Evolutionary conservation across 2,113 vertebrate genomes (phyloP).

Genomic region (Solea solea): DNA sequence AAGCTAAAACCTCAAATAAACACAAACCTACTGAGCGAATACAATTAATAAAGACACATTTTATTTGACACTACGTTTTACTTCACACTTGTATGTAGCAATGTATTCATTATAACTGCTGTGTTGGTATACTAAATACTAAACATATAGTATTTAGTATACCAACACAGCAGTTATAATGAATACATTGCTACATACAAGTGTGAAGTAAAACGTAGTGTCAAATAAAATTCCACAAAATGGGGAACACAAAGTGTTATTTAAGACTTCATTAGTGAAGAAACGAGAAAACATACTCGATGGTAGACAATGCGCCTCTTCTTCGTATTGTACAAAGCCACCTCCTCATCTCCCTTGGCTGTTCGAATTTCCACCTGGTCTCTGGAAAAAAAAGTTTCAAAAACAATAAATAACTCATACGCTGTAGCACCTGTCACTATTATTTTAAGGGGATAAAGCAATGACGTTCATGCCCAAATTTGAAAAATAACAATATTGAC

Average conservation of each 20-base stretch:
- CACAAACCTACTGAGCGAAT: neutral
- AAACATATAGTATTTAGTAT: neutral
- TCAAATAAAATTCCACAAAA: too few relatives aligned
- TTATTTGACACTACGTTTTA: too few relatives aligned
- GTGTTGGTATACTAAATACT: too few relatives aligned
- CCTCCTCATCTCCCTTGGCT: conserved; percentile 92
- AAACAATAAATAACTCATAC: neutral
- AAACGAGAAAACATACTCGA: conserved; percentile 66
- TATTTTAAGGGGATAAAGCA: too few relatives aligned
- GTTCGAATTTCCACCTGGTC: conserved; percentile 86
- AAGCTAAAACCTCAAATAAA: neutral
- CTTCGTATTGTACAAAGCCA: conserved; percentile 85
- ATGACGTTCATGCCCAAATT: too few relatives aligned
- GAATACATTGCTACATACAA: neutral
- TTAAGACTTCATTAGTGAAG: neutral
- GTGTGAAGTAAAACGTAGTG: too few relatives aligned
- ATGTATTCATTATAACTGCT: neutral
- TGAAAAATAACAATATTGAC: too few relatives aligned
- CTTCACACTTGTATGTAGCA: too few relatives aligned
- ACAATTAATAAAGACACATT: neutral
- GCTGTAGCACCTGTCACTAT: too few relatives aligned
- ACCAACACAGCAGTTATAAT: too few relatives aligned
- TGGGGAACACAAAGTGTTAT: neutral
- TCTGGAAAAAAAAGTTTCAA: conserved; percentile 69
- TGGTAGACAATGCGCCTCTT: conserved; percentile 84